Evolutionary conservation across 2,797 vertebrate genomes (phyloP).

Genomic region (Miichthys miiuy): DNA sequence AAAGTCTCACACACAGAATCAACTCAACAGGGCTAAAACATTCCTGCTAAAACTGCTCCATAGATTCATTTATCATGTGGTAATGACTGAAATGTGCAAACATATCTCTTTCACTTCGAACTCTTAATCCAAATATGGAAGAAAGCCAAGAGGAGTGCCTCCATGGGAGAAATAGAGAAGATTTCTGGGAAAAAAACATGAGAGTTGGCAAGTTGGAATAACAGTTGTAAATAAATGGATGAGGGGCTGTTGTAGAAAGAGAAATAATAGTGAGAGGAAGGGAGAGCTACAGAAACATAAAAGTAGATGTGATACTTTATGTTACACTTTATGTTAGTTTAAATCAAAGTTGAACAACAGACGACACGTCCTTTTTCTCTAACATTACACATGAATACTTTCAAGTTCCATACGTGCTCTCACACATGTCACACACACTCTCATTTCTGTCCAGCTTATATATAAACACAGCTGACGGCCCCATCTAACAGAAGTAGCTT

Average conservation of each 20-base stretch:
- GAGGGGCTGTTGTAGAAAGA: background rate
- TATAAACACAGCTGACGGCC: slow-evolving; percentile 37
- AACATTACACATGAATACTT: slow-evolving; percentile 22
- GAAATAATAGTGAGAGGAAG: slow-evolving; percentile 4
- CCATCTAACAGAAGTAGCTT: slow-evolving; percentile 9
- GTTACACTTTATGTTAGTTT: background rate
- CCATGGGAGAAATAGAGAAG: background rate
- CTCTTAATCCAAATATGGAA: slow-evolving; percentile 33
- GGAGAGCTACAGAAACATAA: background rate
- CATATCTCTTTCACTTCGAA: no score
- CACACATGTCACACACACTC: slow-evolving; percentile 1
- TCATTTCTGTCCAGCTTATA: background rate
- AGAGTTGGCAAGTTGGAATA: slow-evolving; percentile 12
- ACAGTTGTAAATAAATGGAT: slow-evolving; percentile 10
- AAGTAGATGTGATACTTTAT: background rate
- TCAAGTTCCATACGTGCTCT: background rate
- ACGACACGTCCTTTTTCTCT: slow-evolving; percentile 3
- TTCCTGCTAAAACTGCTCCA: background rate
- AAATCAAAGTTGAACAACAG: background rate
- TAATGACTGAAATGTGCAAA: background rate
- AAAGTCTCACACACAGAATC: background rate
- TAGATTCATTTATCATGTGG: background rate
- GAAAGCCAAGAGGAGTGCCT: slow-evolving; percentile 1
- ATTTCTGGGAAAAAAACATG: slow-evolving; percentile 18
- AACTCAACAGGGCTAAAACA: background rate